phyloP scores from a whole-genome alignment of 64 coral and sea anemone genomes.

The Pachyseris speciosa region DNA sequence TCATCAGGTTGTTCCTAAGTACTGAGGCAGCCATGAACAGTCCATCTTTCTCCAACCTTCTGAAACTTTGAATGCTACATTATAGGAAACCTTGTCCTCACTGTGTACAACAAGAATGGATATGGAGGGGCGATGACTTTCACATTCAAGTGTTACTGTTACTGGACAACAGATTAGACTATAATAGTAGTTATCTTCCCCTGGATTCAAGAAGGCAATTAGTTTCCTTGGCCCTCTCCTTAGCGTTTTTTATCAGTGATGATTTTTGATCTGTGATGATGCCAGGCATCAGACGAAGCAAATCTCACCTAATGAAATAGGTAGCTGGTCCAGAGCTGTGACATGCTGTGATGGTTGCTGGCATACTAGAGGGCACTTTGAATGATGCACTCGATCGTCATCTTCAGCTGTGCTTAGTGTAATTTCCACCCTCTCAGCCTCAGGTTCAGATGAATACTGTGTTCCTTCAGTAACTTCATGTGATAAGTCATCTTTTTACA shows the following conservation, averaged over 20 bases:
- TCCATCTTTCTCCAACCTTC: no score
- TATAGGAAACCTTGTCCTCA: background rate
- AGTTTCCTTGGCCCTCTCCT: background rate
- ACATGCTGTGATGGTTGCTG: background rate
- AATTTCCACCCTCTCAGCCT: no score
- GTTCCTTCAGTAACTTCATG: no score
- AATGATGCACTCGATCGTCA: no score
- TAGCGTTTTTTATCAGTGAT: background rate
- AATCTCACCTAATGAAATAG: no score
- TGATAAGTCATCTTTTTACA: no score
- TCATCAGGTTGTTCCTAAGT: no score
- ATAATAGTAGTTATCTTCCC: background rate
- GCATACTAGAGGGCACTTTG: background rate
- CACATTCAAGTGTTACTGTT: background rate
- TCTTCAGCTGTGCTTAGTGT: no score
- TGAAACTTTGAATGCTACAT: no score
- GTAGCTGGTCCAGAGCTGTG: no score
- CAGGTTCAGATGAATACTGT: no score
- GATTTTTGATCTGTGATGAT: background rate
- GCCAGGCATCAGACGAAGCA: background rate
- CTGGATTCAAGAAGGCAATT: background rate
- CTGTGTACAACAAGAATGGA: background rate
- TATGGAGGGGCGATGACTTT: background rate
- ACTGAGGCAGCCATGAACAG: no score
- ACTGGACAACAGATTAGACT: background rate